These are phyloP conservation scores for Hyles vespertilio DNA, from an alignment of 1,140 invertebrate genomes.

Conservation along the genomic window DNA sequence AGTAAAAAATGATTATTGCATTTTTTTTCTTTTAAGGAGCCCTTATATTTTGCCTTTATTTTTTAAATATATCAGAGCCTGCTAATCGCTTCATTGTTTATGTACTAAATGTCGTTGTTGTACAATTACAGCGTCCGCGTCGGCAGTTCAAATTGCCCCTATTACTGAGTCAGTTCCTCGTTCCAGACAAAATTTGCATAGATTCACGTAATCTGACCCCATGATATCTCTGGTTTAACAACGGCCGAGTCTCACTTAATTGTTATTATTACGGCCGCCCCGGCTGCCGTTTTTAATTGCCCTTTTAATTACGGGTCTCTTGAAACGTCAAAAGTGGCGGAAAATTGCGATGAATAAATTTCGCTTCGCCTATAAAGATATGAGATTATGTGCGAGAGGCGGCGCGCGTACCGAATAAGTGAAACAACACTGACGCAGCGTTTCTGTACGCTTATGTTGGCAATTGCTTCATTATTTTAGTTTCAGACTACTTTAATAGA, in stretches of 20 bases:
- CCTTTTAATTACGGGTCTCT: constrained; percentile 31
- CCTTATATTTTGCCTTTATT: no score
- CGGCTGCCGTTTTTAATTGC: constrained; percentile 38
- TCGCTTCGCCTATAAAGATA: constrained; percentile 13
- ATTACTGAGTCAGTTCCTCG: constrained; percentile 30
- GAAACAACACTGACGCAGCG: no score
- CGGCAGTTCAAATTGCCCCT: constrained; percentile 33
- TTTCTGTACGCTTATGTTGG: no score
- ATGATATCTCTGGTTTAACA: constrained; percentile 32
- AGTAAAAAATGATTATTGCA: no score
- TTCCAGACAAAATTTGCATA: constrained; percentile 47
- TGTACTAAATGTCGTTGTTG: not conserved
- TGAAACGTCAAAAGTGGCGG: constrained; percentile 29
- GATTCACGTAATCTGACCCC: constrained; percentile 49
- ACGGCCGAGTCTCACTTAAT: constrained; percentile 29
- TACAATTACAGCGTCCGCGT: no score
- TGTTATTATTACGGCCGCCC: constrained; percentile 36
- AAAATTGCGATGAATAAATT: constrained; percentile 24
- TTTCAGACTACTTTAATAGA: no score
- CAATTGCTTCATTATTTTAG: no score
- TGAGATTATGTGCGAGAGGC: not conserved
- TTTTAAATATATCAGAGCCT: not conserved
- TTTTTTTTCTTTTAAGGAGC: no score
- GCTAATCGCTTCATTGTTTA: constrained; percentile 1
- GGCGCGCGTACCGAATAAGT: not conserved